Evolutionary conservation across 1,140 invertebrate genomes (phyloP), one percentile per base, ranked within the genome.

Genomic region (Archivesica marissinica): DNA sequence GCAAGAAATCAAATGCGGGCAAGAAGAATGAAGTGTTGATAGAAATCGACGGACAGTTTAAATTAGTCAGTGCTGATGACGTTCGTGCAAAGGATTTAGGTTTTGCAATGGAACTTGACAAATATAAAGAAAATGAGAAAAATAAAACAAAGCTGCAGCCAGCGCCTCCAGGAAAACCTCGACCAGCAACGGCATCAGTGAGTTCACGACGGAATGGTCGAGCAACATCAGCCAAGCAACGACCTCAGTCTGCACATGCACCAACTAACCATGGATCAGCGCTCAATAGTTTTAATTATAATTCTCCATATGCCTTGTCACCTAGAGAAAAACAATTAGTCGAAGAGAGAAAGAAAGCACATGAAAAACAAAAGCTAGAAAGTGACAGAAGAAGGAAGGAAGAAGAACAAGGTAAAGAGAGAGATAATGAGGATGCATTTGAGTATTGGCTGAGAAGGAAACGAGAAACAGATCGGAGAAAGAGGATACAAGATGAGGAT

Each of bases 41-140:
- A n/a, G 93, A 93, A 88, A 85, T 88, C 44, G 91, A 91, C 82
- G 93, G 93, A 56, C 91, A 93, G 70, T 93, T 93, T 90, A 85
- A 91, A 70, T 79, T 93, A 13, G 85, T 93, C 1, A 89, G 77
- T 80, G 82, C 88, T 25, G 88, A 92, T 64, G 92, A 93, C 59
- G 76, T 93, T n/a, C 78, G 87, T 20, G 88, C 92, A 28, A 83
- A 84, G 50, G 80, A 87, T 39, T 54, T 86, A 52, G 88, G 83
- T n/a, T 47, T 86, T 23, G 76, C 35, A 75, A 54, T 52, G 23
- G 86, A 85, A 23, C 79, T 81, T 68, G 83, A 86, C 30, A 78
- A 84, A 28, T 85, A 88, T 39, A 83, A 82, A 23, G 64, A 80
- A 23, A 72, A 81, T 47, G 54, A 66, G 20, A 68, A 28, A 39